Conservation (phyloP, 2,797 vertebrate genomes). For the Miichthys miiuy region DNA sequence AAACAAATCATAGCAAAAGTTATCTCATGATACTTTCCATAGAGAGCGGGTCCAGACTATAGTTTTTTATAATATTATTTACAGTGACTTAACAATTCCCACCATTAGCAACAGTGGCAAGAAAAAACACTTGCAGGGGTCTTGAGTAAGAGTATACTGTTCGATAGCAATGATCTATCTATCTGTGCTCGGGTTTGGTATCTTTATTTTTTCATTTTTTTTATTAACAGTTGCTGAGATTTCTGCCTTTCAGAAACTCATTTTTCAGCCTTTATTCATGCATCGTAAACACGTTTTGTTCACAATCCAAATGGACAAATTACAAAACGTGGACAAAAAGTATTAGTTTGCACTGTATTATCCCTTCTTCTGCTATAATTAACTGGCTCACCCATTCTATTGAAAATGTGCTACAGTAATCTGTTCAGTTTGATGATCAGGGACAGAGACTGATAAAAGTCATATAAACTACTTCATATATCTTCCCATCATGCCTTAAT, state of each 20-base stretch:
- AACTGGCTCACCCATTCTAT: neutral
- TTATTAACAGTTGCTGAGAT: neutral
- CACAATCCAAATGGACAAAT: conserved; percentile 12
- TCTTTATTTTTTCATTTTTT: neutral
- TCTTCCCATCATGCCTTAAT: neutral
- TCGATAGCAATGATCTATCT: neutral
- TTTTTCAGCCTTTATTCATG: neutral
- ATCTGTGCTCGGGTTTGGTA: neutral
- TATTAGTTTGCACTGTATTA: neutral
- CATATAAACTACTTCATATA: neutral
- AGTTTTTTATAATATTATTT: no score
- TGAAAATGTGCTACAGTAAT: neutral
- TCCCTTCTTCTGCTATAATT: conserved; percentile 13
- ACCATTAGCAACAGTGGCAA: no score
- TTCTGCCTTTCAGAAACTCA: neutral
- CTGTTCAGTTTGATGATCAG: neutral
- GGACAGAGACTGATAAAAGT: neutral
- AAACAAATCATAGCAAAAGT: no score
- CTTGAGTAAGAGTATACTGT: neutral
- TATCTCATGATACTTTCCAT: no score
- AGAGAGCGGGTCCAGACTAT: no score
- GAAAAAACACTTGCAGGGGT: neutral
- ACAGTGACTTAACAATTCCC: no score
- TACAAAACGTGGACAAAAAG: neutral
- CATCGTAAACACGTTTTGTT: neutral